phyloP scores from a whole-genome alignment of 2,888 invertebrate species.

The Ptychoptera contaminata region DNA sequence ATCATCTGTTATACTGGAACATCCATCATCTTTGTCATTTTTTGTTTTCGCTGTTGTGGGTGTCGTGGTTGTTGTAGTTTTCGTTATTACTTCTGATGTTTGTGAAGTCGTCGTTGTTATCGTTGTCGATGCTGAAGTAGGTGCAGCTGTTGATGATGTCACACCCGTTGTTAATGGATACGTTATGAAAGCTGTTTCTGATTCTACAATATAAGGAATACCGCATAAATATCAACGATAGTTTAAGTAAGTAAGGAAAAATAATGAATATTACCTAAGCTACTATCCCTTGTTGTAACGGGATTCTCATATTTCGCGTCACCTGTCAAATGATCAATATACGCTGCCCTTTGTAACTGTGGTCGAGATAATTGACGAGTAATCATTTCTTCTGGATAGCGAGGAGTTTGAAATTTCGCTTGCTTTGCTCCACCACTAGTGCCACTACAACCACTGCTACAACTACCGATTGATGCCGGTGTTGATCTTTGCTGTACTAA shows the following conservation, averaged over 20 bases:
- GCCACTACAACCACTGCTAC: background rate
- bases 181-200: constrained; percentile 30
- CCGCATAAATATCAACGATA: background rate
- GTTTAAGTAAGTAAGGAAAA: background rate
- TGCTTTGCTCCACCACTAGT: constrained; percentile 14
- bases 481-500: constrained; percentile 31
- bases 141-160: background rate
- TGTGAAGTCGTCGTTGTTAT: background rate
- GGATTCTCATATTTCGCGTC: constrained; percentile 9
- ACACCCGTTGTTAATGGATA: constrained; percentile 16
- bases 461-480: constrained; percentile 26
- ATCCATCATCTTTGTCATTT: no score
- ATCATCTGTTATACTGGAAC: constrained; percentile 20
- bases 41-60: no score
- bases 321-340: constrained; percentile 16
- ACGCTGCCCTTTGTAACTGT: constrained; percentile 12
- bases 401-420: constrained; percentile 30
- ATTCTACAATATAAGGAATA: constrained; percentile 18
- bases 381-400: constrained; percentile 28
- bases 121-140: background rate
- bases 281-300: constrained; percentile 27
- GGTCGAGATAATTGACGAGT: constrained; percentile 11
- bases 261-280: constrained; percentile 22
- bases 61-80: no score
- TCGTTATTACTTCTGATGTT: background rate